Evolutionary conservation across 2,888 invertebrate species (phyloP).

Genomic region (Dione vanillae): DNA sequence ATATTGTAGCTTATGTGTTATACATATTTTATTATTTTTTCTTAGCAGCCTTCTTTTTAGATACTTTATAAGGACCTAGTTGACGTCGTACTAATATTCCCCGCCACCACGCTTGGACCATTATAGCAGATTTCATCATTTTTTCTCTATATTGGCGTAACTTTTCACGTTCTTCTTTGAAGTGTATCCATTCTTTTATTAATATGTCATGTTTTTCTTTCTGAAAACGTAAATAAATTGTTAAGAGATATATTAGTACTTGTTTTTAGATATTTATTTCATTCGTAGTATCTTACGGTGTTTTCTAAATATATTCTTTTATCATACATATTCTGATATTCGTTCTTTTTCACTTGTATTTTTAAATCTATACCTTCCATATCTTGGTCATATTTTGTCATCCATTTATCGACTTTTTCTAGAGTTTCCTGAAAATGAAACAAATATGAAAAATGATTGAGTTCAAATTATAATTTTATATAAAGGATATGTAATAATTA

Average conservation of each 20-base stretch:
- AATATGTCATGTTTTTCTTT: constrained; percentile 56
- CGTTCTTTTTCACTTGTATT: constrained; percentile 68
- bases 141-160: constrained; percentile 60
- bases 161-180: constrained; percentile 67
- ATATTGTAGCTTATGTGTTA: background rate
- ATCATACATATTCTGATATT: constrained; percentile 58
- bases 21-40: constrained; percentile 38
- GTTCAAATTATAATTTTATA: background rate
- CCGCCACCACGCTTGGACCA: constrained; percentile 78
- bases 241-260: background rate
- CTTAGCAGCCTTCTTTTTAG: constrained; percentile 54
- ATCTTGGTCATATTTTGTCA: constrained; percentile 72
- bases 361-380: constrained; percentile 69
- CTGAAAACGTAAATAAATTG: constrained; percentile 50
- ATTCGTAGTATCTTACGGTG: constrained; percentile 52
- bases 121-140: constrained; percentile 66
- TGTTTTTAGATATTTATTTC: background rate
- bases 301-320: constrained; percentile 57
- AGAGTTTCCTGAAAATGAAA: constrained; percentile 62
- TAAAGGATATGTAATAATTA: background rate
- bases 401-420: constrained; percentile 66
- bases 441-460: background rate
- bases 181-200: constrained; percentile 64
- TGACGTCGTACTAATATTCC: constrained; percentile 70
- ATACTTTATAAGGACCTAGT: constrained; percentile 66